Evolutionary conservation across 2,888 invertebrate species (phyloP).

Genomic region (Phragmatobia fuliginosa): DNA sequence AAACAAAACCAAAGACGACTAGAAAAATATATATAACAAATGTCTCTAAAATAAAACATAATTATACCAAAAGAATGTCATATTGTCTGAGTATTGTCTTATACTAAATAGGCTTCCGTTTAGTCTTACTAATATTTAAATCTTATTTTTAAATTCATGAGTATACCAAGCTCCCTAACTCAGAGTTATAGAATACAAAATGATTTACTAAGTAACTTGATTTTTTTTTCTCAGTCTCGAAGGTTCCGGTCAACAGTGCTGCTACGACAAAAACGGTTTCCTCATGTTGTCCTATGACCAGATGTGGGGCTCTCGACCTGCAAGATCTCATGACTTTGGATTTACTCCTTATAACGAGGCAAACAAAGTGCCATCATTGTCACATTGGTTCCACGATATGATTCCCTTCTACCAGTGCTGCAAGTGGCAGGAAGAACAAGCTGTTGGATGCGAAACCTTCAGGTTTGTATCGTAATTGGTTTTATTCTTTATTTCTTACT

Average conservation of each 20-base stretch:
- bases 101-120: background rate
- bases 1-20: no score
- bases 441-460: conserved; percentile 97
- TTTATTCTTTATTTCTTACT: background rate
- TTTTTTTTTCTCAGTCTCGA: conserved; percentile 87
- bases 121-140: background rate
- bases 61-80: background rate
- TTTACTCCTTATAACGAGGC: conserved; percentile 97
- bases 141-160: no score
- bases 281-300: conserved; percentile 98
- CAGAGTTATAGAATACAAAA: background rate
- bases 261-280: conserved; percentile 96
- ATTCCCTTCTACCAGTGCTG: conserved; percentile 98
- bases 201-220: background rate
- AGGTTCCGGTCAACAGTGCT: conserved; percentile 98
- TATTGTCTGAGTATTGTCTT: background rate
- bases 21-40: background rate
- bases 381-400: conserved; percentile 98
- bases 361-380: conserved; percentile 97
- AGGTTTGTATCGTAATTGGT: conserved; percentile 63
- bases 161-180: background rate
- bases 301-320: conserved; percentile 96
- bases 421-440: conserved; percentile 96
- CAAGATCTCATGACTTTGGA: conserved; percentile 95
- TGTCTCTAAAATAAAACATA: background rate